phyloP scores from a whole-genome alignment of 2,888 invertebrate genomes.

The Cyaniris semiargus region DNA sequence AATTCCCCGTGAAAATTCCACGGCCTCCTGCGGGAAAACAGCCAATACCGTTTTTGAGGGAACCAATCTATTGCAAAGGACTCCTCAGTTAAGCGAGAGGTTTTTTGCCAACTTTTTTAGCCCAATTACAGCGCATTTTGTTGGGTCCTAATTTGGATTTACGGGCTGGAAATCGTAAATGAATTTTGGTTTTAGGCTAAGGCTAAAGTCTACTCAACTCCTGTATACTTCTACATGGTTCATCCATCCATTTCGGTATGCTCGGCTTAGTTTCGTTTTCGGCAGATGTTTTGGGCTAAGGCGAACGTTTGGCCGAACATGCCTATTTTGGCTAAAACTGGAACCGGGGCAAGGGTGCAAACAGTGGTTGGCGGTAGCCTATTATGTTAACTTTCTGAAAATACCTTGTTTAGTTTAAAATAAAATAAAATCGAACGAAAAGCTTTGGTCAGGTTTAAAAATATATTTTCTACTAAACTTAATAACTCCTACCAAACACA shows the following conservation, averaged over 20 bases:
- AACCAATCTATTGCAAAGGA: constrained; percentile 28
- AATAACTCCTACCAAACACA: not conserved
- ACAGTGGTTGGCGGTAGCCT: too few species aligned
- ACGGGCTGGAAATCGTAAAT: not conserved
- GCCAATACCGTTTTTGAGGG: constrained; percentile 38
- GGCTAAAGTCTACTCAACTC: not conserved
- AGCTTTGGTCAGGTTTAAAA: not conserved
- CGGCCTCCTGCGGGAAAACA: constrained; percentile 37
- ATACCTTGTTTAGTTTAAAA: too few species aligned
- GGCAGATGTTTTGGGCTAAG: too few species aligned
- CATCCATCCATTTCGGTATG: too few species aligned
- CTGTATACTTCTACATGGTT: too few species aligned
- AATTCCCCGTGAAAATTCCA: constrained; percentile 39
- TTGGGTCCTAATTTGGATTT: not conserved
- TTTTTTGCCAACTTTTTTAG: not conserved
- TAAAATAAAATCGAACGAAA: too few species aligned
- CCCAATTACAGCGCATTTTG: constrained; percentile 3
- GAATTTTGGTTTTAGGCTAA: not conserved
- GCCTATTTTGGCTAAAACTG: too few species aligned
- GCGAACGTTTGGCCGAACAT: too few species aligned
- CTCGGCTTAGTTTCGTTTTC: too few species aligned
- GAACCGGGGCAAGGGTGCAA: too few species aligned
- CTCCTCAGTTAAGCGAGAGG: constrained; percentile 4
- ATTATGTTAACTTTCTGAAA: too few species aligned
- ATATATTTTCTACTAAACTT: not conserved